Percentiles rank a stretch among this genome's conserved stretches.
These are phyloP conservation scores for Ceratothoa steindachneri DNA, from an alignment of 2,888 invertebrate species.

Conservation along the genomic window DNA sequence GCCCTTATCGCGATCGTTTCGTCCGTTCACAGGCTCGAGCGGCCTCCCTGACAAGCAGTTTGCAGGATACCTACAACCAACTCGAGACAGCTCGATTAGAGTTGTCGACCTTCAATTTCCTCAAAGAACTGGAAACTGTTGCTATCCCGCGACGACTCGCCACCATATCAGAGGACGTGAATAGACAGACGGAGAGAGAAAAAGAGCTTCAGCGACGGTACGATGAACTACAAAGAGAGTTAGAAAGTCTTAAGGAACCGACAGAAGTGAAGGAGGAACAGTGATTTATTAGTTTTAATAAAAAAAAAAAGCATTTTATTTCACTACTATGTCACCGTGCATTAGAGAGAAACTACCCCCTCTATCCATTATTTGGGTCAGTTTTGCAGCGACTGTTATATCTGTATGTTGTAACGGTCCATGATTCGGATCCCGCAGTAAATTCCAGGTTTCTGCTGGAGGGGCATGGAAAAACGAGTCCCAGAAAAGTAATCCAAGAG, in stretches of 20 bases:
- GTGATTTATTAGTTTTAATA: too few relatives aligned
- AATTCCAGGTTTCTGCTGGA: too few relatives aligned
- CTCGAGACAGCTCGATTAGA: constrained; percentile 86
- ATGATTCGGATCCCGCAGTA: too few relatives aligned
- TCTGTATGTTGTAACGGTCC: too few relatives aligned
- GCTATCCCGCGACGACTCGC: constrained; percentile 87
- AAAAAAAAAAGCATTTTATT: too few relatives aligned
- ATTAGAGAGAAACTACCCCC: too few relatives aligned
- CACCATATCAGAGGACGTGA: constrained; percentile 86
- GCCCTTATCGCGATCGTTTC: too few relatives aligned
- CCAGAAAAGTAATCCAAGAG: too few relatives aligned
- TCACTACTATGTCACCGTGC: too few relatives aligned
- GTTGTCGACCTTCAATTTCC: constrained; percentile 80
- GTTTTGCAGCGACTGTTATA: too few relatives aligned
- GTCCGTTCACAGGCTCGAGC: constrained; percentile 64
- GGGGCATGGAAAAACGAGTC: too few relatives aligned
- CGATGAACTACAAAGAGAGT: constrained; percentile 62
- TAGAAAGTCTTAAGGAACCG: constrained; percentile 58
- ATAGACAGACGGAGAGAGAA: constrained; percentile 85
- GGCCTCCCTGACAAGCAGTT: constrained; percentile 79
- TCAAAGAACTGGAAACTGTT: constrained; percentile 81
- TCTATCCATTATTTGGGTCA: too few relatives aligned
- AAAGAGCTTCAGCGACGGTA: constrained; percentile 78
- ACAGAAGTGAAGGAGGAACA: neutral
- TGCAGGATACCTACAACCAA: constrained; percentile 80